A percentile compares a stretch with the other conserved stretches of the same genome.
Evolutionary conservation across 1,140 invertebrate species (phyloP).

Genomic region (Sycophaga agraensis): DNA sequence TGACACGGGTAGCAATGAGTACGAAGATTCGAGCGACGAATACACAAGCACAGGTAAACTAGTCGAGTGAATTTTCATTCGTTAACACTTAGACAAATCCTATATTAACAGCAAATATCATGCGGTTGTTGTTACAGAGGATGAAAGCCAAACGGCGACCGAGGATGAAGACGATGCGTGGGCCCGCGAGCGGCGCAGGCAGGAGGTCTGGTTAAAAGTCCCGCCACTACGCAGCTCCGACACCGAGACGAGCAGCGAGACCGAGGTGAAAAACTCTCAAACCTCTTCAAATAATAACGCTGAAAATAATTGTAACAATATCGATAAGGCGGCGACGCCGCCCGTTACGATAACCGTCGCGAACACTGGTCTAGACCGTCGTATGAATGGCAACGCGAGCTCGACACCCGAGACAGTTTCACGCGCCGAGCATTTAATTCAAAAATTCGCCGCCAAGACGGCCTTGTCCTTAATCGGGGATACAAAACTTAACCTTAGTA

Average conservation of each 20-base stretch:
- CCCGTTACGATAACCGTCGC: background rate
- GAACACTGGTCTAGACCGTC: background rate
- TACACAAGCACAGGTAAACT: constrained; percentile 65
- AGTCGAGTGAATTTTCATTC: background rate
- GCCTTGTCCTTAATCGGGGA: too few relatives aligned
- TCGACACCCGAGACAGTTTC: background rate
- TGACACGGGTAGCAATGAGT: constrained; percentile 58
- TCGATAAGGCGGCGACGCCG: background rate
- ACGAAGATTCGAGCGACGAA: constrained; percentile 66
- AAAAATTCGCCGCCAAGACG: too few relatives aligned
- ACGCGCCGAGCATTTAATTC: background rate
- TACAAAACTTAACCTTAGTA: background rate
- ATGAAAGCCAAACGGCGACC: constrained; percentile 71
- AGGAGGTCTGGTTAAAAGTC: constrained; percentile 69
- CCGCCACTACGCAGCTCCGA: constrained; percentile 61
- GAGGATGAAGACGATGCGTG: constrained; percentile 72
- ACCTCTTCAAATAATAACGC: constrained; percentile 35
- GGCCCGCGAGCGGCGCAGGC: constrained; percentile 66
- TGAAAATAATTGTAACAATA: constrained; percentile 17
- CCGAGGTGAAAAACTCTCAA: constrained; percentile 66
- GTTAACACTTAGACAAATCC: background rate
- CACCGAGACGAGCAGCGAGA: constrained; percentile 72
- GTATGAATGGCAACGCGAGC: background rate
- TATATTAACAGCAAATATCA: background rate
- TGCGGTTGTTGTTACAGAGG: constrained; percentile 52